phyloP scores from a whole-genome alignment of 1,140 invertebrate genomes.

The Neodiprion fabricii region DNA sequence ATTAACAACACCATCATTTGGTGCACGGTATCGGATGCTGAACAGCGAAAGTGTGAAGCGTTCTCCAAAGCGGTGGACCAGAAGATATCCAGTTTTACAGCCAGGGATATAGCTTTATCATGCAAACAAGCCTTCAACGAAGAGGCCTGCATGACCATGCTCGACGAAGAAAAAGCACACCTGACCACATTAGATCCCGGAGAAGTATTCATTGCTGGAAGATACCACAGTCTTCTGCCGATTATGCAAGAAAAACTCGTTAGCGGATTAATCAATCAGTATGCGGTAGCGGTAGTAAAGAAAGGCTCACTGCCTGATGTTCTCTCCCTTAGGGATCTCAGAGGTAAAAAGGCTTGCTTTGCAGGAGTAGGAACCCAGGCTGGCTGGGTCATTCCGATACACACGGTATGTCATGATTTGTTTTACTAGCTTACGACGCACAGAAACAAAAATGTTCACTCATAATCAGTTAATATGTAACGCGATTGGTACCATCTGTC shows the following conservation, averaged over 20 bases:
- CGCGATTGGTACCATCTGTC: no score
- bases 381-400: constrained; percentile 92
- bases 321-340: constrained; percentile 69
- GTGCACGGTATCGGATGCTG: constrained; percentile 78
- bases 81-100: constrained; percentile 70
- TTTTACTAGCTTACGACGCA: background rate
- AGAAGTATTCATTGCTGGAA: constrained; percentile 89
- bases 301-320: constrained; percentile 70
- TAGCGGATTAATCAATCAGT: constrained; percentile 69
- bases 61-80: constrained; percentile 70
- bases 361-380: constrained; percentile 88
- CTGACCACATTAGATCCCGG: constrained; percentile 90
- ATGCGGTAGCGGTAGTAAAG: constrained; percentile 87
- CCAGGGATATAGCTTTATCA: constrained; percentile 67
- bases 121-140: constrained; percentile 77
- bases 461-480: no score
- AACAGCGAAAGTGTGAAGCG: constrained; percentile 80
- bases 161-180: constrained; percentile 82
- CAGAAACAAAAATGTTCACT: no score
- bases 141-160: constrained; percentile 81
- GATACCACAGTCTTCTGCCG: constrained; percentile 92
- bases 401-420: constrained; percentile 67
- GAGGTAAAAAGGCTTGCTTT: constrained; percentile 86
- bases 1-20: constrained; percentile 61
- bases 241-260: constrained; percentile 80